Percentiles rank a stretch among this genome's conserved stretches.
These are phyloP conservation scores for Heterotis niloticus DNA, from an alignment of 2,113 vertebrate species.

Conservation along the genomic window DNA sequence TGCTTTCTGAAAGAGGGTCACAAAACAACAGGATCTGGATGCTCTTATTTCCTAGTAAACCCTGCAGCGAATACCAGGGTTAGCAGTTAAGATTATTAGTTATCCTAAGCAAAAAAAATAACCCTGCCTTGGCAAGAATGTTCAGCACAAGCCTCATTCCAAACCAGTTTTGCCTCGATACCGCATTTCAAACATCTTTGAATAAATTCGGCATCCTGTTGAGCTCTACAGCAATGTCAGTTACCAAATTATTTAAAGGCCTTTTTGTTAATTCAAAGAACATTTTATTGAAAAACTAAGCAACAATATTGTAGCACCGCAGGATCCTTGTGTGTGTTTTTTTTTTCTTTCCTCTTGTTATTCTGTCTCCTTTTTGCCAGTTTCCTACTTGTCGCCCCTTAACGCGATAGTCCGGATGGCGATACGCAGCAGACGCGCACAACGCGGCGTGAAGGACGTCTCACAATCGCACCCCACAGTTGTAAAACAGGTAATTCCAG, in stretches of 20 bases:
- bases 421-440: not conserved
- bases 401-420: not conserved
- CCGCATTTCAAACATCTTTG: too few relatives aligned
- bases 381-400: not conserved
- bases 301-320: too few relatives aligned
- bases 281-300: too few relatives aligned
- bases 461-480: not conserved
- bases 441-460: not conserved
- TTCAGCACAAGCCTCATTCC: not conserved
- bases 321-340: not conserved
- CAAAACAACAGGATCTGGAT: not conserved
- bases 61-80: not conserved
- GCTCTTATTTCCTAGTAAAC: not conserved
- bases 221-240: too few relatives aligned
- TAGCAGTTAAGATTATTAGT: not conserved
- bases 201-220: too few relatives aligned
- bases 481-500: conserved; percentile 14
- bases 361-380: not conserved
- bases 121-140: not conserved
- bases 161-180: not conserved
- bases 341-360: not conserved
- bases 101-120: not conserved
- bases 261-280: too few relatives aligned
- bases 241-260: too few relatives aligned
- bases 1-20: not conserved